Conservation (phyloP, 2,888 invertebrate genomes). For the Melinaea menophilus region DNA sequence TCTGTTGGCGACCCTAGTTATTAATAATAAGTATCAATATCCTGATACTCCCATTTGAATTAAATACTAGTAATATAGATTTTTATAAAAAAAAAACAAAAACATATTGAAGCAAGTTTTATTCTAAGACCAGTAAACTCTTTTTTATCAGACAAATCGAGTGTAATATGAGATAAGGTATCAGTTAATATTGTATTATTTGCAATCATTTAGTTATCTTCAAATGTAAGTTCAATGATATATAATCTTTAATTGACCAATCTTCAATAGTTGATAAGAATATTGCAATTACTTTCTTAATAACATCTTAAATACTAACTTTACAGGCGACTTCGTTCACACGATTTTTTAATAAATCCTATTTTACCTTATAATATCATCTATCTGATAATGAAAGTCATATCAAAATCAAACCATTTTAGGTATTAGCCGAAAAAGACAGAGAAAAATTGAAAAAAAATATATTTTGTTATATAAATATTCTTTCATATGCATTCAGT, state of each 20-base stretch:
- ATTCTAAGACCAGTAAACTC: constrained; percentile 64
- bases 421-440: no score
- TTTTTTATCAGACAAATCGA: constrained; percentile 58
- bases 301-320: constrained; percentile 18
- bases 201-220: constrained; percentile 41
- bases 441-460: no score
- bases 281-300: constrained; percentile 36
- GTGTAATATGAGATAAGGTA: constrained; percentile 59
- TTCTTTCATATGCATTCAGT: no score
- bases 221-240: constrained; percentile 48
- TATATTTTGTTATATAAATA: no score
- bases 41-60: neutral
- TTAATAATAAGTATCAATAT: no score
- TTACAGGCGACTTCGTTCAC: neutral
- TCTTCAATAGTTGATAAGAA: constrained; percentile 42
- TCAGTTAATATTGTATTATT: constrained; percentile 54
- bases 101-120: no score
- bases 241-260: constrained; percentile 51
- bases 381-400: no score
- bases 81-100: neutral
- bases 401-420: no score
- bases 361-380: no score
- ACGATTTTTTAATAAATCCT: no score
- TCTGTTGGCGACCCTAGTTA: no score
- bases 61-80: neutral